Evolutionary conservation across 2,113 vertebrate genomes (phyloP).

Genomic region (Colossoma macropomum): DNA sequence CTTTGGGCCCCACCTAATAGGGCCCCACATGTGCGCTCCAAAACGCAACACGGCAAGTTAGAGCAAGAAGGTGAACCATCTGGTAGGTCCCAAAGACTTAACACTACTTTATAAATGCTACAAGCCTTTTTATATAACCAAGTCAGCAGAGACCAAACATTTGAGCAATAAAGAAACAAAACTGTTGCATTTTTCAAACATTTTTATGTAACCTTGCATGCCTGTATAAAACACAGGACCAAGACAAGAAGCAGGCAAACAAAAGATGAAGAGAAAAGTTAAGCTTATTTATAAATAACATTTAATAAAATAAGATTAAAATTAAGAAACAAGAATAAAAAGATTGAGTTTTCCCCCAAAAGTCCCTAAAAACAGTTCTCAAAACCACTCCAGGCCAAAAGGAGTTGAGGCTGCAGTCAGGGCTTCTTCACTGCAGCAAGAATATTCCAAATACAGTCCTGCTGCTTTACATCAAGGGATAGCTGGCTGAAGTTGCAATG

Average conservation of each 20-base stretch:
- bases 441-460: background rate
- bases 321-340: background rate
- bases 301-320: background rate
- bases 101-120: too few species aligned
- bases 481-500: slow-evolving; percentile 80
- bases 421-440: background rate
- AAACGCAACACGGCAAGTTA: too few species aligned
- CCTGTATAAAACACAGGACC: background rate
- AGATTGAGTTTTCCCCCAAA: background rate
- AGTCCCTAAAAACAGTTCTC: background rate
- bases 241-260: background rate
- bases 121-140: too few species aligned
- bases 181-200: background rate
- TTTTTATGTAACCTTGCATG: background rate
- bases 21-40: too few species aligned
- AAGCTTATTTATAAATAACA: background rate
- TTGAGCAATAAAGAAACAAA: background rate
- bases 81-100: too few species aligned
- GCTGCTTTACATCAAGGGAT: slow-evolving; percentile 76
- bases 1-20: too few species aligned
- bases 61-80: too few species aligned
- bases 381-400: background rate
- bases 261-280: background rate
- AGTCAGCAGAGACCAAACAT: too few species aligned
- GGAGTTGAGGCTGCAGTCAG: background rate